These are phyloP conservation scores for Isoperla grammatica DNA, from an alignment of 2,888 invertebrate genomes.

Conservation along the genomic window DNA sequence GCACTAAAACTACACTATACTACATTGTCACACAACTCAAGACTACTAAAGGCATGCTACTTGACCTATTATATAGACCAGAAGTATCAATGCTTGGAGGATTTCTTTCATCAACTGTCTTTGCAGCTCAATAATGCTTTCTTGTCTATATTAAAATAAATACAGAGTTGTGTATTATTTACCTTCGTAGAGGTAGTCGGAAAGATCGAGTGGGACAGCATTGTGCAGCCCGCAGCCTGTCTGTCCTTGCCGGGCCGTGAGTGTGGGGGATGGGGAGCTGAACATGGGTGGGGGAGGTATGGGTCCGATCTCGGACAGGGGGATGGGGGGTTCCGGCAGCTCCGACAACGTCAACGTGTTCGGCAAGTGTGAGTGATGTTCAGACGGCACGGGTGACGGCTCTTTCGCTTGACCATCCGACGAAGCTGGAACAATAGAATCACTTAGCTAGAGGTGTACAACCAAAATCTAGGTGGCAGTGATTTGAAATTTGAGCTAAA, in stretches of 20 bases:
- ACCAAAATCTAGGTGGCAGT: too few relatives aligned
- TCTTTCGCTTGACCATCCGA: slow-evolving; percentile 1
- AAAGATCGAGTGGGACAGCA: slow-evolving; percentile 40
- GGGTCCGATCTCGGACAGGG: slow-evolving; percentile 87
- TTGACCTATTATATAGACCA: background rate
- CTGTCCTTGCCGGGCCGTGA: slow-evolving; percentile 28
- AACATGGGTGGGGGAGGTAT: slow-evolving; percentile 95
- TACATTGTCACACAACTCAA: too few relatives aligned
- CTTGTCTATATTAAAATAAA: too few relatives aligned
- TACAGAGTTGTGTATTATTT: slow-evolving; percentile 33
- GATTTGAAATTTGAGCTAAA: too few relatives aligned
- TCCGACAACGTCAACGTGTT: slow-evolving; percentile 65
- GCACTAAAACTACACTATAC: too few relatives aligned
- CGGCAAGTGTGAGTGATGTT: slow-evolving; percentile 37
- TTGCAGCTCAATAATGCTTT: too few relatives aligned
- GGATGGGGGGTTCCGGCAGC: slow-evolving; percentile 87
- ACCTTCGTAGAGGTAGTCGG: slow-evolving; percentile 63
- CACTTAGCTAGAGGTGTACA: too few relatives aligned
- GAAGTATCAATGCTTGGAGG: background rate
- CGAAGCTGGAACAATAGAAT: too few relatives aligned
- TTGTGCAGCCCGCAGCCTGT: slow-evolving; percentile 34
- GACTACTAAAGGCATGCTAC: background rate
- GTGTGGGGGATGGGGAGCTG: slow-evolving; percentile 53
- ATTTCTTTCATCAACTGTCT: too few relatives aligned
- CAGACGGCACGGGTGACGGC: slow-evolving; percentile 42